Percentiles rank a stretch among this genome's conserved stretches.
Evolutionary conservation across 1,140 invertebrate genomes (phyloP).

Genomic region (Bombus waltoni): DNA sequence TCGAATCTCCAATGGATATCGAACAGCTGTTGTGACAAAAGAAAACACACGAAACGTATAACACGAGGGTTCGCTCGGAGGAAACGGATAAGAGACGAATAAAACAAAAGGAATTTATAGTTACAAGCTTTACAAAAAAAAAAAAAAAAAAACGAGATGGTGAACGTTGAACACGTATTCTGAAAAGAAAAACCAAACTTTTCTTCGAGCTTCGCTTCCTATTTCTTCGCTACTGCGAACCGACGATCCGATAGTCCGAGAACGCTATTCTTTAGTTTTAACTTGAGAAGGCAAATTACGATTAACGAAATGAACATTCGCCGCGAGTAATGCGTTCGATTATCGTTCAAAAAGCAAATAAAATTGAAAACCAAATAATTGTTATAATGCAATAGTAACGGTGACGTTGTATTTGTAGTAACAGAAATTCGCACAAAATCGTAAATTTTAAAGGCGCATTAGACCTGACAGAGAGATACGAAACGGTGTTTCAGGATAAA

Average conservation of each 20-base stretch:
- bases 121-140: not conserved
- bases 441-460: too few relatives aligned
- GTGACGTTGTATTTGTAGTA: too few relatives aligned
- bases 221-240: not conserved
- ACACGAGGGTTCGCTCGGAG: not conserved
- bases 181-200: too few relatives aligned
- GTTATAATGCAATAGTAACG: too few relatives aligned
- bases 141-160: too few relatives aligned
- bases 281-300: not conserved
- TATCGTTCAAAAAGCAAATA: not conserved
- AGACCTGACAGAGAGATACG: too few relatives aligned
- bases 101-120: not conserved
- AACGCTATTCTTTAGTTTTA: not conserved
- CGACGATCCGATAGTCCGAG: too few relatives aligned
- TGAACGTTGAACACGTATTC: not conserved
- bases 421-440: too few relatives aligned
- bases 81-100: not conserved
- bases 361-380: too few relatives aligned
- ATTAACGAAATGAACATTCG: not conserved
- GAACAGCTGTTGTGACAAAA: not conserved
- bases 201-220: not conserved
- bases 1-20: not conserved
- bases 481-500: not conserved
- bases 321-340: not conserved
- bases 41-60: not conserved